These are phyloP conservation scores for Aleadryas rufinucha DNA, from an alignment of 2,113 vertebrate species.

Conservation along the genomic window DNA sequence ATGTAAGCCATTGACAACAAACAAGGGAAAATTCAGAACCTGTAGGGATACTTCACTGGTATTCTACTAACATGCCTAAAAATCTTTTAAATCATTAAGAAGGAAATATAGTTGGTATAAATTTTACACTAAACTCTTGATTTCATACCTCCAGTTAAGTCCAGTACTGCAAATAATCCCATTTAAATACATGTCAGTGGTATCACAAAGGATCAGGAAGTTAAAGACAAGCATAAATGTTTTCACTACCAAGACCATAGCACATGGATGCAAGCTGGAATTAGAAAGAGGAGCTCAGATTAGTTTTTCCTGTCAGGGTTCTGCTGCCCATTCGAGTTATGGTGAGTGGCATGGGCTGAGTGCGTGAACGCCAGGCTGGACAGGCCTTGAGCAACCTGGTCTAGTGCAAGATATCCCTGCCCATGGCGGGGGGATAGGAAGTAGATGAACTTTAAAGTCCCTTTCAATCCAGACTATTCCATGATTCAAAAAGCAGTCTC, in stretches of 20 bases:
- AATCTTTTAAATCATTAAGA: not conserved
- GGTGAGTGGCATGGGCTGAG: rapidly evolving
- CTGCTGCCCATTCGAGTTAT: not conserved
- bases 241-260: not conserved
- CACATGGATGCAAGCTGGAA: not conserved
- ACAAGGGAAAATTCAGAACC: not conserved
- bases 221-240: not conserved
- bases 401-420: not conserved
- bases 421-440: not conserved
- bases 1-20: not conserved
- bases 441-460: not conserved
- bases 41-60: not conserved
- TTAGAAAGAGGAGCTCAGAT: not conserved
- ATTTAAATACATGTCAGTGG: not conserved
- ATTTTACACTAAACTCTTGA: not conserved
- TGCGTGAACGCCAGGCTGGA: not conserved
- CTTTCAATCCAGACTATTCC: not conserved
- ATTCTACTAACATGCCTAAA: not conserved
- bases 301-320: not conserved
- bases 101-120: not conserved
- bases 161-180: not conserved
- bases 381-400: not conserved
- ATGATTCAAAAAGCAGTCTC: not conserved
- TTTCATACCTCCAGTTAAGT: not conserved
- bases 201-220: not conserved